These are phyloP conservation scores for Lingula anatina DNA, from an alignment of 2,888 invertebrate species.

Conservation along the genomic window DNA sequence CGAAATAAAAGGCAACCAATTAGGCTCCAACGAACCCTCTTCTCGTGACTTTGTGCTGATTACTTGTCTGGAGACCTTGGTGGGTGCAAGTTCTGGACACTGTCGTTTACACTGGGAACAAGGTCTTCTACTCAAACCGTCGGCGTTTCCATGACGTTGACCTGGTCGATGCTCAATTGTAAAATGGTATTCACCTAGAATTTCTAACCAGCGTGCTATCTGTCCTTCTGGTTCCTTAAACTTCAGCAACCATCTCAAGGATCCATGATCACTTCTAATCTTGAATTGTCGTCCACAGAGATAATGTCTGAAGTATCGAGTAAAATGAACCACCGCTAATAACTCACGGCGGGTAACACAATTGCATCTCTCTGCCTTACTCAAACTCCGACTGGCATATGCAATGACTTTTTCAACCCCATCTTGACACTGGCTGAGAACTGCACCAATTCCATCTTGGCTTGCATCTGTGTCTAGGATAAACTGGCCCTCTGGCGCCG, in stretches of 20 bases:
- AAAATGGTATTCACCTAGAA: slow-evolving; percentile 8
- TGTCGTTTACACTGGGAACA: neutral
- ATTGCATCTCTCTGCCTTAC: slow-evolving; percentile 11
- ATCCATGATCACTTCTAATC: slow-evolving; percentile 13
- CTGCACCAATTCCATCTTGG: slow-evolving; percentile 7
- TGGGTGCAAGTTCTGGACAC: no score
- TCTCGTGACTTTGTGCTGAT: no score
- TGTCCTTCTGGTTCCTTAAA: slow-evolving; percentile 12
- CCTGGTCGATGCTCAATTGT: slow-evolving; percentile 8
- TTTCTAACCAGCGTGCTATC: slow-evolving; percentile 13
- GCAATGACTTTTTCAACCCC: slow-evolving; percentile 8
- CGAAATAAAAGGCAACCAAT: no score
- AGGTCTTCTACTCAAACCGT: slow-evolving; percentile 10
- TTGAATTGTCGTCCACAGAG: slow-evolving; percentile 9
- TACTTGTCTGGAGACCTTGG: no score
- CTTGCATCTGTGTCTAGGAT: slow-evolving; percentile 13
- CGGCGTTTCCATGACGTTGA: slow-evolving; percentile 9
- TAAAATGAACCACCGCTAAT: slow-evolving; percentile 11
- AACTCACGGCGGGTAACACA: slow-evolving; percentile 12
- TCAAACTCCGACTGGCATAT: slow-evolving; percentile 11
- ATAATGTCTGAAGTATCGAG: slow-evolving; percentile 13
- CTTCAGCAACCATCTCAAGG: slow-evolving; percentile 12
- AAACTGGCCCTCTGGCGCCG: slow-evolving; percentile 4
- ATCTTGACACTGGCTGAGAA: slow-evolving; percentile 10
- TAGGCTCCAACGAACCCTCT: no score